phyloP scores from a whole-genome alignment of 2,113 vertebrate species.

The Thryonomys swinderianus region DNA sequence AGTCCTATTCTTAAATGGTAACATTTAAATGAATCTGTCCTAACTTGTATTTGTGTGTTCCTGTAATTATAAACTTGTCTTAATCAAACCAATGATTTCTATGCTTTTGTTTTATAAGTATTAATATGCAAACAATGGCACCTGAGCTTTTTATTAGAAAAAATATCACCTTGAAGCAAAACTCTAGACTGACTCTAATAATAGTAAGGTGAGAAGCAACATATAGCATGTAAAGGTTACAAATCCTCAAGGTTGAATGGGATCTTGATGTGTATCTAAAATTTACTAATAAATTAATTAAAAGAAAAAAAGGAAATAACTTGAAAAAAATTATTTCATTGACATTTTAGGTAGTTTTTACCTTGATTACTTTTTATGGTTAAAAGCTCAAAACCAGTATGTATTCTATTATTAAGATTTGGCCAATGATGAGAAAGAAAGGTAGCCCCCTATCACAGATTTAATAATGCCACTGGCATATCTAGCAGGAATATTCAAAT shows the following conservation, averaged over 20 bases:
- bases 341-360: neutral
- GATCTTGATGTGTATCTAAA: no score
- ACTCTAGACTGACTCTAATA: neutral
- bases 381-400: slow-evolving; percentile 3
- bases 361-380: neutral
- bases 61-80: neutral
- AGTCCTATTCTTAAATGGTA: neutral
- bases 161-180: neutral
- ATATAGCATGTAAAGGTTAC: no score
- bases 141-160: neutral
- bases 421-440: neutral
- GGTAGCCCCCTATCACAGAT: neutral
- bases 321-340: slow-evolving; percentile 28
- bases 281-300: no score
- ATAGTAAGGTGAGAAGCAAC: neutral
- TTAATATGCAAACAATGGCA: neutral
- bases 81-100: neutral
- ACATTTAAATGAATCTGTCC: neutral
- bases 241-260: no score
- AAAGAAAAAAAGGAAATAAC: neutral
- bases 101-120: slow-evolving; percentile 38
- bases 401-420: neutral
- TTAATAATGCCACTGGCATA: neutral
- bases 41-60: slow-evolving; percentile 52
- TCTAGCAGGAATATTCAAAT: slow-evolving; percentile 61